These are phyloP conservation scores for Lepidurus apus DNA, from an alignment of 1,140 invertebrate genomes.

Conservation along the genomic window DNA sequence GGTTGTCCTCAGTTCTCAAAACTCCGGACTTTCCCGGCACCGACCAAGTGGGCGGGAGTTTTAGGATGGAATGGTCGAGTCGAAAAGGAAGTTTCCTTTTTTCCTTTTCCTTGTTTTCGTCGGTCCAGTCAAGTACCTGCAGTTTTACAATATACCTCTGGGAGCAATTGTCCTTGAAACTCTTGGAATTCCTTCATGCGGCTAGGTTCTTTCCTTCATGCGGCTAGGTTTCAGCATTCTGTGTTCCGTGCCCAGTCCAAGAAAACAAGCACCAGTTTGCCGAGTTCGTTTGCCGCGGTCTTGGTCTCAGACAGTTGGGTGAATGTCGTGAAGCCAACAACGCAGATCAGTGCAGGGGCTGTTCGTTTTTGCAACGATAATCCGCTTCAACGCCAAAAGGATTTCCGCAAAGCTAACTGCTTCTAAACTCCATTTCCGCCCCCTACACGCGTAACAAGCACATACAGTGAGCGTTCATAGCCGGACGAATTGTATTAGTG, in stretches of 20 bases:
- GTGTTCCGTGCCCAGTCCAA: background rate
- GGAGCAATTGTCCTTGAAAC: slow-evolving; percentile 13
- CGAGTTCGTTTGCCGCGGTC: background rate
- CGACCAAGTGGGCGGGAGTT: background rate
- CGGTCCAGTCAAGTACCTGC: background rate
- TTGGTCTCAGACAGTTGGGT: background rate
- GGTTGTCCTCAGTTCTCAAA: too few relatives aligned
- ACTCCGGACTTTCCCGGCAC: background rate
- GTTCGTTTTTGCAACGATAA: too few relatives aligned
- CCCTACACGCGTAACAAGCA: too few relatives aligned
- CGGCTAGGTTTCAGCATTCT: background rate
- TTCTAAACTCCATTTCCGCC: too few relatives aligned
- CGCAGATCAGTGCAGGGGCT: too few relatives aligned
- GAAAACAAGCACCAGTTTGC: background rate
- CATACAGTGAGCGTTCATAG: too few relatives aligned
- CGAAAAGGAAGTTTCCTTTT: background rate
- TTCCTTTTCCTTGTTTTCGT: background rate
- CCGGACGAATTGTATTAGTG: too few relatives aligned
- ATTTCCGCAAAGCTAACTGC: too few relatives aligned
- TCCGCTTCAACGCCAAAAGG: too few relatives aligned
- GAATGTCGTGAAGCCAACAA: background rate
- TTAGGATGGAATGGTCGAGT: background rate
- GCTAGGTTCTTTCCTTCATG: too few relatives aligned
- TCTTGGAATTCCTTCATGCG: background rate
- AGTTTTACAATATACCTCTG: background rate